Conservation (phyloP, 2,888 invertebrate species). For the Clanis bilineata region DNA sequence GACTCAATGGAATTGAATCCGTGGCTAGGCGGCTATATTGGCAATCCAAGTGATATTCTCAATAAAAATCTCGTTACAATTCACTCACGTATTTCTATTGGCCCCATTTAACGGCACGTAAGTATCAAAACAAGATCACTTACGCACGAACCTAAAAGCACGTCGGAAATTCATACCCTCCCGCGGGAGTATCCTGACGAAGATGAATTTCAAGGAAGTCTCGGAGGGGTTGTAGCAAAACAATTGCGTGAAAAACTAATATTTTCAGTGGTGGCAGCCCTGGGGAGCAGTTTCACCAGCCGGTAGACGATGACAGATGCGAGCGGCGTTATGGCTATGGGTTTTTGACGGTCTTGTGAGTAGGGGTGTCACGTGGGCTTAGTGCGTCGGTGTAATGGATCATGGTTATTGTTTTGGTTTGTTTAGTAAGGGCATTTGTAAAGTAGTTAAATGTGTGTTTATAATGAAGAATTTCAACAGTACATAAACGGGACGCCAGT, state of each 20-base stretch:
- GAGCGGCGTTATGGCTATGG: conserved; percentile 10
- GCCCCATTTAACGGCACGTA: no score
- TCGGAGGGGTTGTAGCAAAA: conserved; percentile 19
- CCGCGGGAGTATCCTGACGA: not conserved
- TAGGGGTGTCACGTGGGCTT: not conserved
- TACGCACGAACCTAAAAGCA: not conserved
- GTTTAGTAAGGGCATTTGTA: not conserved
- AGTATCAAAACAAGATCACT: no score
- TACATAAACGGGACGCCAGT: no score
- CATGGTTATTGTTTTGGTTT: not conserved
- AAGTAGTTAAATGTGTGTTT: no score
- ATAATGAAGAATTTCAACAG: no score
- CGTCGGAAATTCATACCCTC: not conserved
- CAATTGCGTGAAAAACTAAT: conserved; percentile 17
- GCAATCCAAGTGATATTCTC: no score
- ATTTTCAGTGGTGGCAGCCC: conserved; percentile 21
- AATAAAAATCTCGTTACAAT: no score
- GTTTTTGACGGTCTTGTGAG: conserved; percentile 16
- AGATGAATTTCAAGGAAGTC: not conserved
- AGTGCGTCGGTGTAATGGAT: not conserved
- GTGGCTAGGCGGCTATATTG: no score
- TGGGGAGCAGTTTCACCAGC: conserved; percentile 24
- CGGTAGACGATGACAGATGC: conserved; percentile 33
- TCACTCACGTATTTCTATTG: no score
- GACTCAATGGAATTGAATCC: no score